These are phyloP conservation scores for Myotis planiceps DNA, from an alignment of 2,797 vertebrate genomes.

Conservation along the genomic window DNA sequence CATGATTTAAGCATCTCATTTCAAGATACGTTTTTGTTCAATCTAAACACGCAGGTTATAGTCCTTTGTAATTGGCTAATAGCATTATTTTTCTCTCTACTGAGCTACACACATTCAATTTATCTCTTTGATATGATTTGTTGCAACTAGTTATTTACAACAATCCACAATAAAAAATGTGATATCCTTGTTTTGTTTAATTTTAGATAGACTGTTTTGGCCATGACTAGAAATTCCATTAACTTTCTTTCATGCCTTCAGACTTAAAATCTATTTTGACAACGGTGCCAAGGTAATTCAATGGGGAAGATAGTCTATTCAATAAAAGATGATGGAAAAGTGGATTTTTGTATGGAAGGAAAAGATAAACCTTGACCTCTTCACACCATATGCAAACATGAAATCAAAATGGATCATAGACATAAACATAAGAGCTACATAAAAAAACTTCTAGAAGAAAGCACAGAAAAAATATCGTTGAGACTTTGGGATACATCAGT, in stretches of 20 bases:
- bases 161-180: neutral
- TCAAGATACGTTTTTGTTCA: slow-evolving; percentile 11
- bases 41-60: neutral
- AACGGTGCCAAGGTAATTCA: slow-evolving; percentile 32
- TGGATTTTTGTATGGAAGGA: neutral
- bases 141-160: slow-evolving; percentile 48
- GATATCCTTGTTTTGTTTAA: neutral
- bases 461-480: neutral
- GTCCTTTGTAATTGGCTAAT: neutral
- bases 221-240: neutral
- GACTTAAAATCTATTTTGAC: slow-evolving; percentile 37
- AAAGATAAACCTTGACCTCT: slow-evolving; percentile 8
- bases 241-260: neutral
- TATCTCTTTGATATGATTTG: slow-evolving; percentile 42
- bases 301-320: neutral
- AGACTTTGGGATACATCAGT: neutral
- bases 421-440: neutral
- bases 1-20: slow-evolving; percentile 38
- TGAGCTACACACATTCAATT: neutral
- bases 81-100: slow-evolving; percentile 45
- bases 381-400: neutral
- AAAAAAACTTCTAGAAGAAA: neutral
- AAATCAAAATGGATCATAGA: slow-evolving; percentile 15
- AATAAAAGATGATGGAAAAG: neutral
- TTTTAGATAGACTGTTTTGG: slow-evolving; percentile 21